A percentile compares a stretch with the other conserved stretches of the same genome.
Conservation (phyloP, 1,140 invertebrate genomes). For the Penaeus chinensis region DNA sequence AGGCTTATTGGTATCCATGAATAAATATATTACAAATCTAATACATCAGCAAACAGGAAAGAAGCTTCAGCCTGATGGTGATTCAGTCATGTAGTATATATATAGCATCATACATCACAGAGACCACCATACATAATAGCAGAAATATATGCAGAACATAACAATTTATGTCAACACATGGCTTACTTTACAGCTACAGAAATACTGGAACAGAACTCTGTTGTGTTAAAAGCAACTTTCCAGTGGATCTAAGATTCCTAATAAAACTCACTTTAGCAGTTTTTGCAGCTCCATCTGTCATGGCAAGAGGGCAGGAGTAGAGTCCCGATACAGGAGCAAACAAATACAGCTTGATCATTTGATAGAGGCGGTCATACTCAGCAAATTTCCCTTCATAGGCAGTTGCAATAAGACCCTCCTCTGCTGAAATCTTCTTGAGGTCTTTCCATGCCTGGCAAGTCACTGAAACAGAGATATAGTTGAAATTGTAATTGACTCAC, state of each 20-base stretch:
- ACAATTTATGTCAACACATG: no score
- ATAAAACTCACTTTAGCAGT: conserved; percentile 68
- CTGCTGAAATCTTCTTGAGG: conserved; percentile 73
- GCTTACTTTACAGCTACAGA: no score
- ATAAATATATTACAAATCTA: no score
- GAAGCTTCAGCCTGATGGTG: no score
- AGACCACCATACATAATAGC: no score
- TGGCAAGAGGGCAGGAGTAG: conserved; percentile 74
- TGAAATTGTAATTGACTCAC: no score
- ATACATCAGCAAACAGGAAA: no score
- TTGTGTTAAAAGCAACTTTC: background rate
- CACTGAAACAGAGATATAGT: conserved; percentile 55
- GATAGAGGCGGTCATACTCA: conserved; percentile 73
- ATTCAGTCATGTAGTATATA: no score
- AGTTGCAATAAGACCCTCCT: conserved; percentile 74
- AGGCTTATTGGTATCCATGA: no score
- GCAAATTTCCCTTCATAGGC: conserved; percentile 72
- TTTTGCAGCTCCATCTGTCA: conserved; percentile 76
- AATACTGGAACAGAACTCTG: no score
- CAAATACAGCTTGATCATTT: conserved; percentile 73
- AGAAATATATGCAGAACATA: no score
- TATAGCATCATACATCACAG: no score
- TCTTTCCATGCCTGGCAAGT: conserved; percentile 73
- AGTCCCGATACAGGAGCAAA: conserved; percentile 73
- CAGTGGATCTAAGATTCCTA: background rate